Conservation (phyloP, 2,797 vertebrate genomes). For the Periparus ater region DNA sequence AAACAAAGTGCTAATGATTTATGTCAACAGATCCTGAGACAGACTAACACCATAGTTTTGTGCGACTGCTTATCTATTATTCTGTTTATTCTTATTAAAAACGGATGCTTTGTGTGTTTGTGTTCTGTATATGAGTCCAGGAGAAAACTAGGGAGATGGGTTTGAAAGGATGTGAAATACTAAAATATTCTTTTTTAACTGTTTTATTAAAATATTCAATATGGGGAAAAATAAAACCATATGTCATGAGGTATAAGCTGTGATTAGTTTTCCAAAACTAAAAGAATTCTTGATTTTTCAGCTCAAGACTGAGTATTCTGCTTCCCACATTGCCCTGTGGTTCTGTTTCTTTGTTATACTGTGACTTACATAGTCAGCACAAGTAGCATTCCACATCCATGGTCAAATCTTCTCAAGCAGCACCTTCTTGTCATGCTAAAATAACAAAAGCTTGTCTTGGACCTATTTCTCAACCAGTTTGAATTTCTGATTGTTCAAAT, state of each 20-base stretch:
- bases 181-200: background rate
- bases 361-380: background rate
- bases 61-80: conserved; percentile 37
- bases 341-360: background rate
- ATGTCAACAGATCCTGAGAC: background rate
- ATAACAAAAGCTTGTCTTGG: background rate
- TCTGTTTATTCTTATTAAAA: conserved; percentile 60
- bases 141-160: background rate
- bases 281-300: background rate
- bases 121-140: background rate
- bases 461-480: background rate
- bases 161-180: background rate
- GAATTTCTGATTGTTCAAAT: background rate
- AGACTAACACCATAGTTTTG: background rate
- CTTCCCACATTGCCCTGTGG: background rate
- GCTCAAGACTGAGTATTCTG: background rate
- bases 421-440: background rate
- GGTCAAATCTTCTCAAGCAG: background rate
- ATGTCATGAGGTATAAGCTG: background rate
- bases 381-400: background rate
- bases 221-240: background rate
- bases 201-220: background rate
- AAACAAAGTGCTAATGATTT: conserved; percentile 38
- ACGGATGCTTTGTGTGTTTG: background rate
- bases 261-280: background rate